Percentiles rank a stretch among this genome's conserved stretches.
Conservation (phyloP, 2,113 vertebrate species). For the Hypanus sabinus region DNA sequence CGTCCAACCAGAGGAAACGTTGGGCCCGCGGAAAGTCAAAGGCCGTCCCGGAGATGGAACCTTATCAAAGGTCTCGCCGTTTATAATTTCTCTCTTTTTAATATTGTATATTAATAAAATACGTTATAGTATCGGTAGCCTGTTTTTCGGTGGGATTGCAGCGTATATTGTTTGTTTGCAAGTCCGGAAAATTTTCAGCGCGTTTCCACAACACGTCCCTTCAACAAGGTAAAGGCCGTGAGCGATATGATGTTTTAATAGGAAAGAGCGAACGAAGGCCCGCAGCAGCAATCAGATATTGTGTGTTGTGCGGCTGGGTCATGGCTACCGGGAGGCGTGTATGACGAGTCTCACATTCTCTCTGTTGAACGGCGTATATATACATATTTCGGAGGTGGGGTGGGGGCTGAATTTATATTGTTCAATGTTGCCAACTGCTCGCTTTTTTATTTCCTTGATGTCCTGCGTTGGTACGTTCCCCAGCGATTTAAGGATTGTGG, state of each 20-base stretch:
- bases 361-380: background rate
- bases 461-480: background rate
- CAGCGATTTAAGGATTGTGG: background rate
- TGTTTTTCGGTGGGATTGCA: background rate
- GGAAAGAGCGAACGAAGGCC: background rate
- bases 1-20: constrained; percentile 51
- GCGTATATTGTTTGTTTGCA: background rate
- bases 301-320: background rate
- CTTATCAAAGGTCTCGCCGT: constrained; percentile 30
- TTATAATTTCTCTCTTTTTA: background rate
- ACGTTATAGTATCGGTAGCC: background rate
- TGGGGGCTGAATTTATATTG: too few relatives aligned
- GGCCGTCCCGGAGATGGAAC: constrained; percentile 34
- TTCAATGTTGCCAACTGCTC: too few relatives aligned
- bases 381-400: too few relatives aligned
- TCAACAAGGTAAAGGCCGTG: constrained; percentile 24
- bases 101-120: background rate
- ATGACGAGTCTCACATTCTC: background rate
- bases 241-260: background rate
- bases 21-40: constrained; percentile 38
- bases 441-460: too few relatives aligned
- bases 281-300: background rate
- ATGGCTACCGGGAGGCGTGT: background rate
- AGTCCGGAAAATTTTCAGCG: background rate
- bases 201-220: background rate